Conservation (phyloP, 2,797 vertebrate species). For the Pitangus sulphuratus region DNA sequence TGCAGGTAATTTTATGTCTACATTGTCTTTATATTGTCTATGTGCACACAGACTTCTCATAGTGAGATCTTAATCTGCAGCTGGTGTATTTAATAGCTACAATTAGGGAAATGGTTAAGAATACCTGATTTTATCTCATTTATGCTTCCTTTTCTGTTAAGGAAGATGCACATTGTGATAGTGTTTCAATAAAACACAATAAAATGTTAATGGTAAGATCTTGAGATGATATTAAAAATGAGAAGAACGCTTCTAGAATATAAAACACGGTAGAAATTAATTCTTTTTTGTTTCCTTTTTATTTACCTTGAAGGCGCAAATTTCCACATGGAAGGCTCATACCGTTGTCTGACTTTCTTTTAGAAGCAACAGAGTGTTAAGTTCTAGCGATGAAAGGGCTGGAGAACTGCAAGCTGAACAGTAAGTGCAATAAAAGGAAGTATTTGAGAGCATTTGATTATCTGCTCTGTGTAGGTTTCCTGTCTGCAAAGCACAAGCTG, state of each 20-base stretch:
- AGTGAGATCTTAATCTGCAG: slow-evolving; percentile 10
- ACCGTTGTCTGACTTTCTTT: background rate
- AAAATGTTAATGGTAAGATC: background rate
- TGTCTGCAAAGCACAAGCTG: background rate
- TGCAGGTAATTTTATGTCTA: background rate
- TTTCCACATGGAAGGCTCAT: background rate
- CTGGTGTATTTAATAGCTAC: background rate
- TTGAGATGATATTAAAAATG: background rate
- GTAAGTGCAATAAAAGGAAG: background rate
- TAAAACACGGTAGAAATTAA: background rate
- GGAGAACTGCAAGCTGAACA: background rate
- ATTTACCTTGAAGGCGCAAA: background rate
- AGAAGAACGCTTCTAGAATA: background rate
- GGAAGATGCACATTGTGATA: background rate
- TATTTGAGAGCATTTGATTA: background rate
- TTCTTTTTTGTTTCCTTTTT: background rate
- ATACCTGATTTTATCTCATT: background rate
- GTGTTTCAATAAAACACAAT: background rate
- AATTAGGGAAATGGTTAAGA: slow-evolving; percentile 15
- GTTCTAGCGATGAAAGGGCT: background rate
- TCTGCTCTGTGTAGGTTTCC: background rate
- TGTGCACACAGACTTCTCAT: background rate
- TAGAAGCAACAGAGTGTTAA: background rate
- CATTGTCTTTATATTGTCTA: background rate
- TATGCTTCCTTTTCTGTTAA: background rate